phyloP scores from a whole-genome alignment of 2,888 invertebrate species.

The Conops quadrifasciatus region DNA sequence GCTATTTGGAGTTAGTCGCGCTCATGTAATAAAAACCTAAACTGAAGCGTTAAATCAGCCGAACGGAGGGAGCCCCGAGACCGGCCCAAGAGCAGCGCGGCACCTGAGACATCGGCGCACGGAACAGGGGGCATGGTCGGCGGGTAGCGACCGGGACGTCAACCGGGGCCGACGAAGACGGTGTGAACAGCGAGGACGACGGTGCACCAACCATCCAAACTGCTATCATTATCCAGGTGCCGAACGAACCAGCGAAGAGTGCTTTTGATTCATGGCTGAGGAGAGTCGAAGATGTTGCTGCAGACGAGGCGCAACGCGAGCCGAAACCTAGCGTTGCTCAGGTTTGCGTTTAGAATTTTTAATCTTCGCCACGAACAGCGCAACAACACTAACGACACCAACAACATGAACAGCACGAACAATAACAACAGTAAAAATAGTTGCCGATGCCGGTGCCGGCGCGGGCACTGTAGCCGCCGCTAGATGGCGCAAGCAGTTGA shows the following conservation, averaged over 20 bases:
- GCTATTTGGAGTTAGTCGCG: conserved; percentile 41
- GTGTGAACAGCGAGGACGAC: neutral
- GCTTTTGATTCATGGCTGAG: conserved; percentile 28
- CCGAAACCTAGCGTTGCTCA: conserved; percentile 11
- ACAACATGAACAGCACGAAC: conserved; percentile 40
- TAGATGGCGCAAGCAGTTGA: conserved; percentile 10
- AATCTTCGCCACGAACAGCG: conserved; percentile 33
- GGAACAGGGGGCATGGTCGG: neutral
- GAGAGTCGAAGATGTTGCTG: conserved; percentile 14
- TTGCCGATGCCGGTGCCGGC: neutral
- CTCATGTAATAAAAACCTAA: conserved; percentile 44
- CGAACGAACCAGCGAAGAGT: conserved; percentile 40
- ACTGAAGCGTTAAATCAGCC: conserved; percentile 44
- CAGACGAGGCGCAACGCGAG: conserved; percentile 16
- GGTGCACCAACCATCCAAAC: conserved; percentile 31
- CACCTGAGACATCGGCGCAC: neutral
- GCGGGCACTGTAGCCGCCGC: neutral
- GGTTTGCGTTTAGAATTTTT: conserved; percentile 35
- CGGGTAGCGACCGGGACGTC: neutral
- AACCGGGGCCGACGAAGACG: neutral
- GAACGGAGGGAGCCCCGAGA: conserved; percentile 8
- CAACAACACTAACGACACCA: conserved; percentile 37
- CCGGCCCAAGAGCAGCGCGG: neutral
- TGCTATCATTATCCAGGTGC: conserved; percentile 46
- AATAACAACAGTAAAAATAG: conserved; percentile 30